Conservation (phyloP, 2,888 invertebrate species). For the Sarcophaga caerulescens region DNA sequence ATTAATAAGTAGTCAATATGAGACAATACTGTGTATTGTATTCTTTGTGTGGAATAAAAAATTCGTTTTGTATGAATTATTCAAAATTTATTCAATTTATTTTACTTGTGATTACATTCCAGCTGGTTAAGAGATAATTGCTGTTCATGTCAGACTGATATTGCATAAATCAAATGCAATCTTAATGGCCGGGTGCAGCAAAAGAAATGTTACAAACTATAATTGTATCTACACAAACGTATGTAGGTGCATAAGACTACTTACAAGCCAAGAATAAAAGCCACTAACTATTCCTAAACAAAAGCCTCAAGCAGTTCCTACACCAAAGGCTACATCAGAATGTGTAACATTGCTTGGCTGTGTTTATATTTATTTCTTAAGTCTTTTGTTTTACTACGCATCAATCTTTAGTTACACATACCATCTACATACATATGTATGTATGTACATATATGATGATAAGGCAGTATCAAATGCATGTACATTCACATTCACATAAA, state of each 20-base stretch:
- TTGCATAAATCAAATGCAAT: slow-evolving; percentile 35
- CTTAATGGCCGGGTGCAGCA: slow-evolving; percentile 4
- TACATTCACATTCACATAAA: no score
- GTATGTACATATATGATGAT: no score
- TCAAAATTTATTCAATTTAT: not conserved
- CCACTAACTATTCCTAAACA: not conserved
- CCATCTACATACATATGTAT: no score
- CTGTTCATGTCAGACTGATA: slow-evolving; percentile 25
- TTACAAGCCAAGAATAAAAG: not conserved
- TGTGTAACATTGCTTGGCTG: not conserved
- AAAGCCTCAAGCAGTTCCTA: slow-evolving; percentile 31
- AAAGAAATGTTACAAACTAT: slow-evolving; percentile 19
- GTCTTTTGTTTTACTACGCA: slow-evolving; percentile 17
- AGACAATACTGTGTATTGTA: not conserved
- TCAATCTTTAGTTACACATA: no score
- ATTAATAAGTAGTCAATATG: no score
- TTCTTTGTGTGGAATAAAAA: not conserved
- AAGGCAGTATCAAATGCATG: no score
- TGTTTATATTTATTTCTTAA: slow-evolving; percentile 32
- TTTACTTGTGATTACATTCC: not conserved
- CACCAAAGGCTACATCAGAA: not conserved
- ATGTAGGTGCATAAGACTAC: not conserved
- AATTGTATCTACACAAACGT: not conserved
- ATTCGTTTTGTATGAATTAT: not conserved
- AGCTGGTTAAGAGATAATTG: slow-evolving; percentile 31